Conservation (phyloP, 2,113 vertebrate species). For the Columbina picui region DNA sequence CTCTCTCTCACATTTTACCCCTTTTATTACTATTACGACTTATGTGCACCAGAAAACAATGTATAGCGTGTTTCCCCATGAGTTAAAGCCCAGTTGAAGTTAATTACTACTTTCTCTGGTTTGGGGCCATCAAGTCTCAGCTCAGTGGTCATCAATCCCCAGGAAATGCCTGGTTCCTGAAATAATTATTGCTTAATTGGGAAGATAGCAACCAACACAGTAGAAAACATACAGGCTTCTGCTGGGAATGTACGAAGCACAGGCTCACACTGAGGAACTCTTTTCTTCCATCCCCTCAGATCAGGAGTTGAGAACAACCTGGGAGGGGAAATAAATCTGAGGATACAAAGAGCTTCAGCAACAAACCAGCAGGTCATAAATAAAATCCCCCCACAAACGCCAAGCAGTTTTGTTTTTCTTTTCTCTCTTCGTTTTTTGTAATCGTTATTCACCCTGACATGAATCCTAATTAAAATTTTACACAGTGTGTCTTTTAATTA, state of each 20-base stretch:
- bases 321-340: slow-evolving; percentile 51
- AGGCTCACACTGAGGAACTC: not conserved
- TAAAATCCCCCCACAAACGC: not conserved
- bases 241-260: not conserved
- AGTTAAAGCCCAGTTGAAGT: not conserved
- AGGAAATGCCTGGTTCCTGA: slow-evolving; percentile 14
- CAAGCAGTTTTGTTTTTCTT: not conserved
- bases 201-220: not conserved
- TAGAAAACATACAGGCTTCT: not conserved
- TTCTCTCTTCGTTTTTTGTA: not conserved
- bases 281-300: not conserved
- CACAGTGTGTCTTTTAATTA: slow-evolving; percentile 79
- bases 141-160: not conserved
- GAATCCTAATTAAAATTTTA: slow-evolving; percentile 81
- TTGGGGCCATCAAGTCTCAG: not conserved
- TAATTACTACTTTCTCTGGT: not conserved
- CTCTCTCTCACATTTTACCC: not conserved
- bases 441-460: slow-evolving; percentile 63
- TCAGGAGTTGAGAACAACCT: slow-evolving; percentile 12
- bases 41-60: not conserved
- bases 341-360: slow-evolving; percentile 38
- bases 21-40: not conserved
- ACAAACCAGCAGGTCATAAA: slow-evolving; percentile 53
- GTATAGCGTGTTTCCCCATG: not conserved
- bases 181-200: not conserved